Base-by-base conservation (phyloP, 2,888 invertebrate species). In the Schizotus pectinicornis region DNA sequence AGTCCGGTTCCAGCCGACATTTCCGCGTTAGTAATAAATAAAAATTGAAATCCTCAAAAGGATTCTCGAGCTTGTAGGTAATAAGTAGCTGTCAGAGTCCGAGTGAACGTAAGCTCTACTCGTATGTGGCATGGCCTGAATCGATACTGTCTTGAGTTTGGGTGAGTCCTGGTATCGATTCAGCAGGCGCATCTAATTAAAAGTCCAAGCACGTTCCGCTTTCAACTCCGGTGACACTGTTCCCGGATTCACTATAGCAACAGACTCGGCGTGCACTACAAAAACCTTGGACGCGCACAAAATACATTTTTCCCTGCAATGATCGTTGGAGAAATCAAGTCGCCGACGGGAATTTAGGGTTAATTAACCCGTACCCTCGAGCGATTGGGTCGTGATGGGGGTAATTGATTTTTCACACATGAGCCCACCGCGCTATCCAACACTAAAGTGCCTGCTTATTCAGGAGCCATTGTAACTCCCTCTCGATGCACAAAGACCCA, bases 151-250 rank as follows among this genome's bases (percentile, higher is more conserved):
- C 68, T 70, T 70, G 67, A 66, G 70, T 67, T 67, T 63, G 68
- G 67, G 67, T 67, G 68, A 67, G 65, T 69, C 67, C 66, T 39
- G 54, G 72, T 79, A 80, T 80, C 79, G 80, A 80, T 80, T 79
- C 71, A 69, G 70, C 71, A 22, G 65, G 72, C 77, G 78, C 78
- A 78, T 78, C 79, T 79, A 80, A 79, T 80, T 80, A 79, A 75
- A 74, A 80, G 77, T 78, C 80, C 73, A 70, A 70, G 77, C 80
- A 80, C 80, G 80, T 79, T 70, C 74, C 73, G 71, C 70, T 74
- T 72, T 74, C 75, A 77, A 79, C 78, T 79, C 79, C 78, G 77
- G 78, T 80, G 80, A 80, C 80, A 80, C 79, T 79, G 78, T 79
- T 80, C 75, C 77, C 71, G 74, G 72, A 74, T 74, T 74, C 73